These are phyloP conservation scores for Gambelia wislizenii DNA, from an alignment of 2,797 vertebrate genomes.

Conservation along the genomic window DNA sequence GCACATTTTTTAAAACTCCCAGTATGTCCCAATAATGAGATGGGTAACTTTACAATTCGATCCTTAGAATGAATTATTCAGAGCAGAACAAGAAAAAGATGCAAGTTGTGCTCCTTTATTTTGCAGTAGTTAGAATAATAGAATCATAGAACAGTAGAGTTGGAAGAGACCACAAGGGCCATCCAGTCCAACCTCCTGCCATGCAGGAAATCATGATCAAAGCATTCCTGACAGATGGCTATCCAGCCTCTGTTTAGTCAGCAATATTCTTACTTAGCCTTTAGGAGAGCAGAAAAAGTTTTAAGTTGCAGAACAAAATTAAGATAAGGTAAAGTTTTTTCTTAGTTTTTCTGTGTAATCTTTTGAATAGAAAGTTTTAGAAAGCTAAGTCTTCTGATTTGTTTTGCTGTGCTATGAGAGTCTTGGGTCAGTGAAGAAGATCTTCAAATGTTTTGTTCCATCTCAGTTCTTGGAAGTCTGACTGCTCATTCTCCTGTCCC, in stretches of 20 bases:
- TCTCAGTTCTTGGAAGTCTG: neutral
- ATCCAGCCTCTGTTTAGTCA: too few species aligned
- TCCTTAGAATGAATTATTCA: neutral
- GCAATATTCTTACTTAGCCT: neutral
- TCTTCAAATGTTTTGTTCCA: neutral
- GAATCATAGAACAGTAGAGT: too few species aligned
- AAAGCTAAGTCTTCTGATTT: neutral
- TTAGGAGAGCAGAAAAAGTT: neutral
- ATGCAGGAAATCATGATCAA: too few species aligned
- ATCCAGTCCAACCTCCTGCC: too few species aligned
- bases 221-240: too few species aligned
- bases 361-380: neutral
- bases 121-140: neutral
- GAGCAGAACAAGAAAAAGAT: neutral
- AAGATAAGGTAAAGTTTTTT: neutral
- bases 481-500: neutral
- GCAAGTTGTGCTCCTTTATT: neutral
- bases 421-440: neutral
- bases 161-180: too few species aligned
- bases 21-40: conserved; percentile 1
- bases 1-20: neutral
- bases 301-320: conserved; percentile 19
- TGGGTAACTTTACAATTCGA: neutral
- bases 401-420: neutral
- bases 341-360: neutral